Evolutionary conservation across 2,888 invertebrate genomes (phyloP), one percentile per base, ranked within the genome.

Genomic region (Chirona hameri): DNA sequence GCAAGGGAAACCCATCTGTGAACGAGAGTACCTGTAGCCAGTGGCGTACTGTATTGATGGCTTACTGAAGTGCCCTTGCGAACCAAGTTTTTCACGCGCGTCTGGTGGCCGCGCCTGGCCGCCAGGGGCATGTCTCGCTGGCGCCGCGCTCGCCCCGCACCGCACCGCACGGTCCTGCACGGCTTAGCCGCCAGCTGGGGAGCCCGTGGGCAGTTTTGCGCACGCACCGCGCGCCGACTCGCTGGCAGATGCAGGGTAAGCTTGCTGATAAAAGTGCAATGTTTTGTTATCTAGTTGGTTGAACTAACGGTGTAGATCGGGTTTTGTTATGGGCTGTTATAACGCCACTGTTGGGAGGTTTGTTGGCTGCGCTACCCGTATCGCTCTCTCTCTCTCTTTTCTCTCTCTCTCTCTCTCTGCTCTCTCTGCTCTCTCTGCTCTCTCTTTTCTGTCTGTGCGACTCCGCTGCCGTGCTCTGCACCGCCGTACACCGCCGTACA

Each of bases 231-330:
- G 29, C 10, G n/a, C 69, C 9, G 12, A 29, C 14, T 39, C 29
- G 18, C 12, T 76, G 31, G 14, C 76, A 24, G 14, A 76, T 76
- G 76, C 76, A 76, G 76, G 76, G 76, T 76, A 76, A 76, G 76
- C 76, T 76, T 76, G 76, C 76, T 76, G 39, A 69, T n/a, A 39
- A 76, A 76, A 76, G 76, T 76, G 76, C 76, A 76, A 76, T 76
- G 76, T 31, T 76, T 76, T 76, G 76, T 76, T 76, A 76, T 76
- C 29, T 76, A 76, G 76, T 21, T 76, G 31, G 76, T 76, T 39
- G 39, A 21, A 39, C 76, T 76, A 76, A 76, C 39, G 76, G n/a
- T n/a, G 29, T 69, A 69, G 69, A 69, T 69, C 29, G 69, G 69
- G 69, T 69, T 65, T 69, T 69, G 69, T 69, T 69, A 69, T 69